Base-by-base conservation (phyloP, 2,888 invertebrate species). In the Microplitis manilae region DNA sequence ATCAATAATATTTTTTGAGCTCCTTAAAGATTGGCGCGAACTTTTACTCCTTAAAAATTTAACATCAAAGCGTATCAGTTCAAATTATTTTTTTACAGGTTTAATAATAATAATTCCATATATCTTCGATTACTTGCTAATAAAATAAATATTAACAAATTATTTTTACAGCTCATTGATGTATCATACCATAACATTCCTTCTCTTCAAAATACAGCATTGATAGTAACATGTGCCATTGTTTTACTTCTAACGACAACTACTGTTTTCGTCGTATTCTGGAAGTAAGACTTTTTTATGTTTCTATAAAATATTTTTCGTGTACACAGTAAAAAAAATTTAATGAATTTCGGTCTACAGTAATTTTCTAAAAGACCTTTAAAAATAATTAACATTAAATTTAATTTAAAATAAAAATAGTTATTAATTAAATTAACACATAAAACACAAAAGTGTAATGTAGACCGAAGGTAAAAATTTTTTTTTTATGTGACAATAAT, bases 181-280 rank as follows among this genome's bases (percentile, higher is more conserved):
- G 95, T 96, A 83, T 96, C 96, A 92, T 95, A 95, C 91, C 95
- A 95, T 91, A 95, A 94, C 90, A 95, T 95, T 88, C 96, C 96
- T 84, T 95, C 95, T 82, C 91, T 96, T 85, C 96, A 96, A 91
- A 96, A 96, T 83, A 94, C 96, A 84, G 95, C 96, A 85, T 94
- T 95, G 91, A 96, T 96, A 90, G 95, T 94, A 82, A 93, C 96
- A 84, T 95, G 95, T 90, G 95, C 95, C 86, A 93, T 95, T 86
- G 93, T 96, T 79, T 92, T 96, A 84, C 92, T 95, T 84, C 92
- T 95, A 84, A 94, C 95, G 88, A 93, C 96, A 83, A 93, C 96
- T 87, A 93, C 96, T 87, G 95, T 94, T 86, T 94, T 94, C 86
- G 94, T 96, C 86, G 93, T 96, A 85, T 94, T 95, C 90, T 96